phyloP scores from a whole-genome alignment of 1,140 invertebrate species.

The Drosophila rufa region DNA sequence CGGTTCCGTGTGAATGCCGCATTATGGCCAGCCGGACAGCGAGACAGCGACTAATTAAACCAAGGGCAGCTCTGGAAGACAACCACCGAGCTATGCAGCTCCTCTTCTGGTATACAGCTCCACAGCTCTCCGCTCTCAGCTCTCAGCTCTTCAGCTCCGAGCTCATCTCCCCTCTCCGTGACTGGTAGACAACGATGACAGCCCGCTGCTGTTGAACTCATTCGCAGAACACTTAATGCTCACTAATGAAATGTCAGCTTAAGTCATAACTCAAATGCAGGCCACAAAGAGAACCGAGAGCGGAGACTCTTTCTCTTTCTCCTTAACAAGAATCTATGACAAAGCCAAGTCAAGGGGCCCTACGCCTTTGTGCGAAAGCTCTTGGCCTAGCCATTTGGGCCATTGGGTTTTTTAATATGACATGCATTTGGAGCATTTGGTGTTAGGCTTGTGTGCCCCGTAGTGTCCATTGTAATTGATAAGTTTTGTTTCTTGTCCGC shows the following conservation, averaged over 20 bases:
- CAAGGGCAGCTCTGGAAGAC: conserved; percentile 32
- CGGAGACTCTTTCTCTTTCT: conserved; percentile 19
- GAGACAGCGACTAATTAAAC: conserved; percentile 56
- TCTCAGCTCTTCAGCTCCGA: conserved; percentile 3
- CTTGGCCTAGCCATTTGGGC: conserved; percentile 31
- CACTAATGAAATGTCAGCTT: conserved; percentile 85
- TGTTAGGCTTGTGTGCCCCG: conserved; percentile 40
- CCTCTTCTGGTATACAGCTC: neutral
- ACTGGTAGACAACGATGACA: conserved; percentile 23
- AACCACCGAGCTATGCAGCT: conserved; percentile 13
- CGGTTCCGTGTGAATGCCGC: conserved; percentile 53
- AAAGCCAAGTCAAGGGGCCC: conserved; percentile 27
- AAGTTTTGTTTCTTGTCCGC: conserved; percentile 63
- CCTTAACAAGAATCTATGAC: conserved; percentile 25
- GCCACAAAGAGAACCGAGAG: conserved; percentile 21
- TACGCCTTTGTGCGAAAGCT: conserved; percentile 22
- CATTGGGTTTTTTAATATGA: conserved; percentile 80
- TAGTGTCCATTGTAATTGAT: conserved; percentile 76
- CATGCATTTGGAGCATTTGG: conserved; percentile 69
- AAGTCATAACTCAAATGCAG: conserved; percentile 83
- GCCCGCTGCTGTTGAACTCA: conserved; percentile 69
- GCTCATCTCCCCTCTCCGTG: neutral
- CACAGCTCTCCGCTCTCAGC: neutral
- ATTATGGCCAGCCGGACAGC: conserved; percentile 45
- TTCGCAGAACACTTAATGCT: conserved; percentile 81